phyloP scores from a whole-genome alignment of 2,888 invertebrate species.

The Chrysolina americana region DNA sequence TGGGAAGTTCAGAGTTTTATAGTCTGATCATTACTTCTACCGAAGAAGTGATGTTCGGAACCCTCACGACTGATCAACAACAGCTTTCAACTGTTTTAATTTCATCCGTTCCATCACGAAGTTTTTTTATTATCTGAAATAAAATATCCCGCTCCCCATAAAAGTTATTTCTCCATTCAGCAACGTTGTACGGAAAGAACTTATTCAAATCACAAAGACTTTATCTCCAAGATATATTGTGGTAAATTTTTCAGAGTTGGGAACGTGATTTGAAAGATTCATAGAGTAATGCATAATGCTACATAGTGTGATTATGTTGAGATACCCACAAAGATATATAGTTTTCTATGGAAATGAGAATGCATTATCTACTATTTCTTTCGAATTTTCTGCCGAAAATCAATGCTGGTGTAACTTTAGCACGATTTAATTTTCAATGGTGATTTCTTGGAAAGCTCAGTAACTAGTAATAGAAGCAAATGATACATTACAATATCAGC shows the following conservation, averaged over 20 bases:
- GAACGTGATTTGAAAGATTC: slow-evolving; percentile 23
- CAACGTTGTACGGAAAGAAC: not conserved
- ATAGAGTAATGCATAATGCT: slow-evolving; percentile 1
- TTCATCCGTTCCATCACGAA: not conserved
- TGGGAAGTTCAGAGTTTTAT: too few relatives aligned
- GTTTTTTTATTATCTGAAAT: not conserved
- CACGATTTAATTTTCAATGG: too few relatives aligned
- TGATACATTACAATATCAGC: too few relatives aligned
- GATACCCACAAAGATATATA: not conserved
- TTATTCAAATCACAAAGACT: slow-evolving; percentile 6
- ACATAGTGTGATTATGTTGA: not conserved
- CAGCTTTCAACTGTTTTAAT: not conserved
- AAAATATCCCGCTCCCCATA: not conserved
- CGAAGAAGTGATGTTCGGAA: too few relatives aligned
- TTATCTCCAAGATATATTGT: slow-evolving; percentile 5
- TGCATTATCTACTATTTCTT: not conserved
- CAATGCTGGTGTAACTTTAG: too few relatives aligned
- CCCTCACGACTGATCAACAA: not conserved
- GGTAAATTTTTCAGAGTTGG: not conserved
- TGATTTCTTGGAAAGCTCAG: too few relatives aligned
- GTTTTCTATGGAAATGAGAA: not conserved
- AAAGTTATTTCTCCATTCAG: not conserved
- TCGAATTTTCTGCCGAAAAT: not conserved
- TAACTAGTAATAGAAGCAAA: too few relatives aligned
- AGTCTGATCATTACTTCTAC: too few relatives aligned